Percentiles rank a stretch among this genome's conserved stretches.
These are phyloP conservation scores for Arizona elegans DNA, from an alignment of 2,113 vertebrate genomes.

Conservation along the genomic window DNA sequence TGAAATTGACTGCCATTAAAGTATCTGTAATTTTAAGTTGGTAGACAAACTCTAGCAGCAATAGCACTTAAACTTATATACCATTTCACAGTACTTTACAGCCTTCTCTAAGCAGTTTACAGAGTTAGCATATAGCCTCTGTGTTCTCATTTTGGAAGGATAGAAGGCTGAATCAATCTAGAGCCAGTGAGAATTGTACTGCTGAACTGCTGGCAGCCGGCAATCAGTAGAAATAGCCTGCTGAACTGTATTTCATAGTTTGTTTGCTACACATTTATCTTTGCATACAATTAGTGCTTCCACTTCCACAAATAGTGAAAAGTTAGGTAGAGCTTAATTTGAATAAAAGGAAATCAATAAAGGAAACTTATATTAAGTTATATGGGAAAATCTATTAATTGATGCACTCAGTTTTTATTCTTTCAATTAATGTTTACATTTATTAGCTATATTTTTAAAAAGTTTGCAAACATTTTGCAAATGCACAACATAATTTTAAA, in stretches of 20 bases:
- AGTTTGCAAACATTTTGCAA: background rate
- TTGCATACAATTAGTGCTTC: background rate
- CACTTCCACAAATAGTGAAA: background rate
- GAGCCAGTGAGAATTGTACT: too few species aligned
- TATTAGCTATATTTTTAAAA: background rate
- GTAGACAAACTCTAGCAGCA: slow-evolving; percentile 56
- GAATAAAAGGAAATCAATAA: background rate
- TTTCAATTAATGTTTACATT: background rate
- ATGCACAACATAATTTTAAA: background rate
- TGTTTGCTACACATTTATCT: slow-evolving; percentile 1
- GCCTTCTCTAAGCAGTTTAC: too few species aligned
- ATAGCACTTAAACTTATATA: too few species aligned
- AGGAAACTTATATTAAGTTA: background rate
- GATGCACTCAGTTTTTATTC: background rate
- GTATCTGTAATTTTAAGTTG: slow-evolving; percentile 72
- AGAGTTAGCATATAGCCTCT: too few species aligned
- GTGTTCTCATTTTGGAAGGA: too few species aligned
- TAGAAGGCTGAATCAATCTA: too few species aligned
- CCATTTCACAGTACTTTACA: too few species aligned
- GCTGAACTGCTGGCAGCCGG: too few species aligned
- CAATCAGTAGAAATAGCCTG: too few species aligned
- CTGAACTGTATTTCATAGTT: background rate
- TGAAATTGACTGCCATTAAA: slow-evolving; percentile 49
- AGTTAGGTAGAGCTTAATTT: background rate
- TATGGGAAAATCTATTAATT: background rate